These are phyloP conservation scores for Berghia stephanieae DNA, from an alignment of 1,140 invertebrate genomes.

Conservation along the genomic window DNA sequence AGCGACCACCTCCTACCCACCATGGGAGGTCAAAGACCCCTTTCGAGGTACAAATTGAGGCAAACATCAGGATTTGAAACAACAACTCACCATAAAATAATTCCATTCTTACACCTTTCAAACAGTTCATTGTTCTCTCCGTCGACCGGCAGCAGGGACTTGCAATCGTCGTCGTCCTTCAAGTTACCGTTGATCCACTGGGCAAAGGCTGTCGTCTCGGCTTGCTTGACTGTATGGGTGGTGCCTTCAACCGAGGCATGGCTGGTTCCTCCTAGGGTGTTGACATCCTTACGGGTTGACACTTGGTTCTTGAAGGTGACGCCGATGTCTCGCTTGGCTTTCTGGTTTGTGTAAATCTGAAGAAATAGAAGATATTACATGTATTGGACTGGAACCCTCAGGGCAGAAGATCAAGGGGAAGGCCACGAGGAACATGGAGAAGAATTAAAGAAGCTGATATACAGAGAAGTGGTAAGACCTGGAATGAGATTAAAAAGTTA, in stretches of 20 bases:
- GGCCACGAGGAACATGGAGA: too few relatives aligned
- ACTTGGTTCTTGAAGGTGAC: constrained; percentile 91
- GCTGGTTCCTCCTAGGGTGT: constrained; percentile 92
- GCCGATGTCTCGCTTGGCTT: constrained; percentile 84
- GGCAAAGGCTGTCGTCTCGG: constrained; percentile 97
- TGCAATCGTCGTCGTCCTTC: constrained; percentile 86
- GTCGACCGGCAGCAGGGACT: constrained; percentile 90
- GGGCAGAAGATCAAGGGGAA: too few relatives aligned
- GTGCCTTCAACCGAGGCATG: constrained; percentile 91
- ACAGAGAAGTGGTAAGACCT: too few relatives aligned
- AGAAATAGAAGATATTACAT: constrained; percentile 26
- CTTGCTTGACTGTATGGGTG: constrained; percentile 78
- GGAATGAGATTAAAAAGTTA: too few relatives aligned
- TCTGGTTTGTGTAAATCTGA: constrained; percentile 86
- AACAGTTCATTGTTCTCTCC: constrained; percentile 88
- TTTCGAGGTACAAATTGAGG: background rate
- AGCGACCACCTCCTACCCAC: background rate
- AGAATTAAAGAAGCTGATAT: too few relatives aligned
- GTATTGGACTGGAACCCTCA: too few relatives aligned
- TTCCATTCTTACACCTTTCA: constrained; percentile 94
- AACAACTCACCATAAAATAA: constrained; percentile 86
- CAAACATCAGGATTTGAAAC: background rate
- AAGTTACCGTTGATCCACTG: constrained; percentile 98
- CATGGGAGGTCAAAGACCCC: too few relatives aligned
- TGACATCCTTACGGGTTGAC: constrained; percentile 91